These are phyloP conservation scores for Malacoraja senta DNA, from an alignment of 2,797 vertebrate species.

Conservation along the genomic window DNA sequence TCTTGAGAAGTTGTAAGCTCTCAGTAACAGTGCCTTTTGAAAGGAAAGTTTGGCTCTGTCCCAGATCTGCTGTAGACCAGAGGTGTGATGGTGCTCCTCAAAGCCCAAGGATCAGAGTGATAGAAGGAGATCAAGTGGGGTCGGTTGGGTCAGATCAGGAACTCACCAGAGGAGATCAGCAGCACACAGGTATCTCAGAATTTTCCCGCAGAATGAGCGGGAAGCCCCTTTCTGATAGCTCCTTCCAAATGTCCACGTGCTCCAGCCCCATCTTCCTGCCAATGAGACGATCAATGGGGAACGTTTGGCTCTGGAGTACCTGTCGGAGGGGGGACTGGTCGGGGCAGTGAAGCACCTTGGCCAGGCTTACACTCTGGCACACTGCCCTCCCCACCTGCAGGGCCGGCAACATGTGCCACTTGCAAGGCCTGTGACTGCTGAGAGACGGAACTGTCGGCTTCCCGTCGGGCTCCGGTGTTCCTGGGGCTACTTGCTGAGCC, in stretches of 20 bases:
- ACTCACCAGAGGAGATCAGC: constrained; percentile 82
- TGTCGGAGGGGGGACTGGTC: constrained; percentile 65
- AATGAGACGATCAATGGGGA: constrained; percentile 72
- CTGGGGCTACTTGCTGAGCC: too few relatives aligned
- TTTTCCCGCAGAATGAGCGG: constrained; percentile 63
- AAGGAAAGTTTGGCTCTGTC: too few relatives aligned
- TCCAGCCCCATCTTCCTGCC: constrained; percentile 82
- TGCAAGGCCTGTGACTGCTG: constrained; percentile 39
- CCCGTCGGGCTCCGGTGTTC: constrained; percentile 2
- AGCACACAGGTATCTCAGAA: constrained; percentile 68
- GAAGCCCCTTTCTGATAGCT: constrained; percentile 71
- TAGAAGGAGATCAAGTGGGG: background rate
- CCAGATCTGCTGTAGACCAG: too few relatives aligned
- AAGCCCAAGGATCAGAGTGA: too few relatives aligned
- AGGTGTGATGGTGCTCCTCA: too few relatives aligned
- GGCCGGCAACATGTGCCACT: constrained; percentile 64
- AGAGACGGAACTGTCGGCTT: background rate
- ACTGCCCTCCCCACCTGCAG: constrained; percentile 70
- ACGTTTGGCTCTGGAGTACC: constrained; percentile 53
- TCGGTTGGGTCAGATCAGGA: background rate
- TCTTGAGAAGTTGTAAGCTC: too few relatives aligned
- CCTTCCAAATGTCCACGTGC: constrained; percentile 68
- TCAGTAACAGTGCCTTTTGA: too few relatives aligned
- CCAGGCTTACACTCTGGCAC: constrained; percentile 70
- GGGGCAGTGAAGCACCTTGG: constrained; percentile 65